Evolutionary conservation across 2,113 vertebrate species (phyloP).

Genomic region (Tauraco erythrolophus): DNA sequence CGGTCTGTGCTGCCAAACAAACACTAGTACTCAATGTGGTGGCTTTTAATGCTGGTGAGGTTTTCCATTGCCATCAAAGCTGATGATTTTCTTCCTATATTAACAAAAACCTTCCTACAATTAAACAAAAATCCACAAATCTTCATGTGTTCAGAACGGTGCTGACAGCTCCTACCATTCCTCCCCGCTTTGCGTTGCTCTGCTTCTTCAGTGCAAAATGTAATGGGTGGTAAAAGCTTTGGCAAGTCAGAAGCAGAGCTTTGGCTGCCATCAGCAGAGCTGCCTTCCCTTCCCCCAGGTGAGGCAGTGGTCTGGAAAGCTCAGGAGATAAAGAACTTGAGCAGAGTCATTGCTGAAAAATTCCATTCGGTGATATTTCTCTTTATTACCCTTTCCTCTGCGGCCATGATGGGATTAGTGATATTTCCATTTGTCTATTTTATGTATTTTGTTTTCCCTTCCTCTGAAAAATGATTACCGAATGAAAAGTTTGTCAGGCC

Average conservation of each 20-base stretch:
- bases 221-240: neutral
- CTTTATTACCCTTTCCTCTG: slow-evolving; percentile 52
- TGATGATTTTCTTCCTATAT: neutral
- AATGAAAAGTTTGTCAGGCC: slow-evolving; percentile 55
- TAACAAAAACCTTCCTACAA: neutral
- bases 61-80: neutral
- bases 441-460: slow-evolving; percentile 68
- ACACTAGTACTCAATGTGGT: fast-evolving
- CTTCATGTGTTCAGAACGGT: fast-evolving
- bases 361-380: slow-evolving; percentile 12
- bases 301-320: neutral
- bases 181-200: neutral
- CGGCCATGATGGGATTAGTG: slow-evolving; percentile 54
- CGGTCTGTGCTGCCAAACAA: neutral
- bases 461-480: slow-evolving; percentile 59
- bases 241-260: neutral
- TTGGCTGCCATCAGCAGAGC: neutral
- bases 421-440: slow-evolving; percentile 68
- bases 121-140: neutral
- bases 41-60: neutral
- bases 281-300: neutral
- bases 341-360: slow-evolving; percentile 23
- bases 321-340: neutral
- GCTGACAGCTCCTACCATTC: neutral
- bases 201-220: neutral